phyloP scores from a whole-genome alignment of 2,888 invertebrate species.

The Morpho helenor region DNA sequence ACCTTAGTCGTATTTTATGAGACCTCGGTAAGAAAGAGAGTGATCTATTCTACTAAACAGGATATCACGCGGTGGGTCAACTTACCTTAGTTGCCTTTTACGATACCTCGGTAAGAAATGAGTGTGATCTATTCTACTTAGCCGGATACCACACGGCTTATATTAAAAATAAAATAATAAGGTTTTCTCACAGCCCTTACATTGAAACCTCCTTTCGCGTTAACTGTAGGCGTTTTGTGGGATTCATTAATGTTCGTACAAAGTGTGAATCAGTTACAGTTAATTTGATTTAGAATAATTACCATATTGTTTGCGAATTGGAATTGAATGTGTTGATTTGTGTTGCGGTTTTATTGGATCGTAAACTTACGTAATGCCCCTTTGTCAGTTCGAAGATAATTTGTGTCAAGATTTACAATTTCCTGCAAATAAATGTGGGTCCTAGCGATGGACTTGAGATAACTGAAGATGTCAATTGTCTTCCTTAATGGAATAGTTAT shows the following conservation, averaged over 20 bases:
- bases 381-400: slow-evolving; percentile 8
- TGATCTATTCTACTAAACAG: no score
- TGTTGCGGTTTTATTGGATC: slow-evolving; percentile 9
- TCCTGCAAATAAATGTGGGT: slow-evolving; percentile 1
- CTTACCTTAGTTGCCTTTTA: no score
- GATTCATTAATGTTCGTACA: slow-evolving; percentile 5
- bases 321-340: slow-evolving; percentile 4
- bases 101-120: no score
- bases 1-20: no score
- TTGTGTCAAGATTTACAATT: slow-evolving; percentile 7
- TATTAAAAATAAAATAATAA: no score
- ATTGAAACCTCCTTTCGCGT: slow-evolving; percentile 3
- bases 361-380: slow-evolving; percentile 10
- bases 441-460: no score
- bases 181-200: neutral
- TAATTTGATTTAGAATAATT: slow-evolving; percentile 15
- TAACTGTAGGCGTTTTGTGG: slow-evolving; percentile 5
- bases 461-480: no score
- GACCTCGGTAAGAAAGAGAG: no score
- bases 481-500: no score
- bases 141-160: no score
- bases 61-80: no score
- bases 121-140: no score
- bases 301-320: slow-evolving; percentile 6
- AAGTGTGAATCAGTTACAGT: slow-evolving; percentile 12